Base-by-base conservation (phyloP, 1,140 invertebrate genomes). In the Neelides sp. region DNA sequence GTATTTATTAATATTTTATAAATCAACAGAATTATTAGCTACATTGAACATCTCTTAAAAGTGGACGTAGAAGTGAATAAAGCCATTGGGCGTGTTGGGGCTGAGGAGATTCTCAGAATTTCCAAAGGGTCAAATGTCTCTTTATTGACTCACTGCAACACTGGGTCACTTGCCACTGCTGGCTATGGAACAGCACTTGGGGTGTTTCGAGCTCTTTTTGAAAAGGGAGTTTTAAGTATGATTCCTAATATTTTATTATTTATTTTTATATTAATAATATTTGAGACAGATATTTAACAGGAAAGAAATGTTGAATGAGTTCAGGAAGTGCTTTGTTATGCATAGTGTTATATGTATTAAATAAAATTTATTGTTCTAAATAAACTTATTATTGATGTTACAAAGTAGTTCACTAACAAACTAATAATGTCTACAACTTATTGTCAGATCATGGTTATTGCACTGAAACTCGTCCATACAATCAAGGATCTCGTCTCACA, bases 161-260 rank as follows among this genome's bases (percentile, higher is more conserved):
- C 95, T 10, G 95, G 95, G 5, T 55, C 52, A 7, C 42, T 99
- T 55, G 95, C 95, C 2, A 98, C 95, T 23, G 86, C 87, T 52
- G 92, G 87, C 7, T 97, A 94, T 71, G 95, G 95, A 3, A 99
- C 95, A 24, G 95, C 95, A 23, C 71, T 99, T 42, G 95, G 95
- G 52, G 89, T 98, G 5, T 84, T 97, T 47, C 74, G 93, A 61
- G 75, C 77, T 23, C 72, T 98, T 28, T 75, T 84, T 64, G 73
- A 74, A 40, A 67, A 71, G 32, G 77, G 78, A 54, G 77, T 76
- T 68, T 69, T 98, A 55, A 79, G 85, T 88, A 70, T 69, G 65
- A 28, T 27, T 52, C 7, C 5, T 26, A n/a, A n/a, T n/a, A n/a
- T 34, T 34, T 8, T 8, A n/a, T 34, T 34, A 34, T 8, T n/a